Conservation (phyloP, 1,140 invertebrate genomes). For the Bombyx mandarina region DNA sequence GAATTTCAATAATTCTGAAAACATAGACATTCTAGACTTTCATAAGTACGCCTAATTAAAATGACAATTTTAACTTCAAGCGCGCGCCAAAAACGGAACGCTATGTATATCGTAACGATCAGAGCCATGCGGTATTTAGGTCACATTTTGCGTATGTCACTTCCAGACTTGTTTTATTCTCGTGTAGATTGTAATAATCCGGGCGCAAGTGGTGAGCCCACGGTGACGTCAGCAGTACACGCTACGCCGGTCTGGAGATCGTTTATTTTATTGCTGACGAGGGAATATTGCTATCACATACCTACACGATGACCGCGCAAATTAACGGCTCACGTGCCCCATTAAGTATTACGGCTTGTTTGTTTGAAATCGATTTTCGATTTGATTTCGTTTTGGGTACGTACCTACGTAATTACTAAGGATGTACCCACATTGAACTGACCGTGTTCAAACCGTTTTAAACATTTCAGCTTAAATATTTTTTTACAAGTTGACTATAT, state of each 20-base stretch:
- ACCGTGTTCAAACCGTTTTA: too few relatives aligned
- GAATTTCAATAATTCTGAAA: too few relatives aligned
- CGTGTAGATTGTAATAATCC: slow-evolving; percentile 11
- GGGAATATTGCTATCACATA: slow-evolving; percentile 16
- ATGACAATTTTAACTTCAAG: too few relatives aligned
- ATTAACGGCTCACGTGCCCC: slow-evolving; percentile 10
- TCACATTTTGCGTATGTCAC: slow-evolving; percentile 2
- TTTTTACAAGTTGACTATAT: too few relatives aligned
- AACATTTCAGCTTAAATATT: too few relatives aligned
- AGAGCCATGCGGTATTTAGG: too few relatives aligned
- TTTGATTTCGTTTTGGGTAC: neutral
- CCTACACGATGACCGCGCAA: slow-evolving; percentile 4
- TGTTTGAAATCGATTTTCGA: slow-evolving; percentile 5
- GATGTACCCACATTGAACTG: too few relatives aligned
- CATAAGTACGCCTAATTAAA: too few relatives aligned
- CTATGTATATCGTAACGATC: too few relatives aligned
- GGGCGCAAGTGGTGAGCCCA: slow-evolving; percentile 18
- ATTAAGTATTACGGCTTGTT: slow-evolving; percentile 11
- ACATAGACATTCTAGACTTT: too few relatives aligned
- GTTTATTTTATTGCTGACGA: slow-evolving; percentile 29
- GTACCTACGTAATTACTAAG: too few relatives aligned
- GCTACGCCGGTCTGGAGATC: slow-evolving; percentile 10
- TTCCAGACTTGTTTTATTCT: slow-evolving; percentile 4
- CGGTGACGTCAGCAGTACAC: slow-evolving; percentile 20
- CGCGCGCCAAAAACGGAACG: too few relatives aligned